Evolutionary conservation across 2,113 vertebrate species (phyloP), one percentile per base, ranked within the genome.

Genomic region (Periophthalmus modestus): DNA sequence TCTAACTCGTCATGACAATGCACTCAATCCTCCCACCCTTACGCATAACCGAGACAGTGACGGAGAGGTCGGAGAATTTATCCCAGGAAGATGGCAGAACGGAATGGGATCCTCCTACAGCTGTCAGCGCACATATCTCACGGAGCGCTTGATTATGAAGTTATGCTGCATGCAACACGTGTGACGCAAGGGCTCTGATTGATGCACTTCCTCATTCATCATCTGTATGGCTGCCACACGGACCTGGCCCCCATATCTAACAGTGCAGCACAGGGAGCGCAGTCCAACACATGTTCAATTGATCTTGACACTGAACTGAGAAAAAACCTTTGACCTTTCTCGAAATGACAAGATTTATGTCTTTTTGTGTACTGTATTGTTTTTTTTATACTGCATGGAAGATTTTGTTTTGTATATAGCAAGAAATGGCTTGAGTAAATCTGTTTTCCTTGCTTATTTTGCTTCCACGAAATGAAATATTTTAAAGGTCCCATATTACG

Each of bases 51-150:
- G 63, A 70, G 72, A 82, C 78, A 79, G 78, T 77, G 72, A 85
- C 79, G 58, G 72, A 82, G 78, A 79, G 74, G 66, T 82, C 81
- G 76, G 50, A 83, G 81, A 73, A 84, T 85, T 79, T 78, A 72
- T 85, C 39, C 52, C 3, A 13, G 67, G 59, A 84, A 76, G 73
- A 76, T 74, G 72, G 43, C 75, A 75, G 33, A 80, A 79, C 69
- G 78, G 84, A 83, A 82, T 68, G 69, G 43, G 43, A 76, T 76
- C 68, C 74, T 80, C 68, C 76, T 77, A 72, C 71, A 85, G 75
- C 43, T 66, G 69, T 77, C 74, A 62, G 47, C 69, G 58, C 0
- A 9, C 39, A 72, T 77, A 74, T 46, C 71, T 79, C n/a, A 23
- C 69, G 39, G 75, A 59, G 24, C 66, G 66, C 66, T 84, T 33